Evolutionary conservation across 2,797 vertebrate genomes (phyloP).

Genomic region (Anguilla marmorata): DNA sequence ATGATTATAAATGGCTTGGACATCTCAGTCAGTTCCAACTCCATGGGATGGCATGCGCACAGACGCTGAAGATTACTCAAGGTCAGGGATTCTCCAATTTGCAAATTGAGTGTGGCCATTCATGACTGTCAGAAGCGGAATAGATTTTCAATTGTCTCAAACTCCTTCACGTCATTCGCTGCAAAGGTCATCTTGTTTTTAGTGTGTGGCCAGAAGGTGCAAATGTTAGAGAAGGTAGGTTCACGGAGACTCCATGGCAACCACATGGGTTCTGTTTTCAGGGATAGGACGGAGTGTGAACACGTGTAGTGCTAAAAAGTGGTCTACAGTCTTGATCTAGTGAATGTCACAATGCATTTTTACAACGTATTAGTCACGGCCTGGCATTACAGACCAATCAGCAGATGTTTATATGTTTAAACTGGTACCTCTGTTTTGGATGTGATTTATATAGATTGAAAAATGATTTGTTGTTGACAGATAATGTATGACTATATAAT

Average conservation of each 20-base stretch:
- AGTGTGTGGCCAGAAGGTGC: neutral
- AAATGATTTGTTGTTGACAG: neutral
- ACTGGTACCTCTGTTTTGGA: neutral
- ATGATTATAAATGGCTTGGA: neutral
- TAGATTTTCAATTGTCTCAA: neutral
- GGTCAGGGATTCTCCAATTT: neutral
- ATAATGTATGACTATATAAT: too few relatives aligned
- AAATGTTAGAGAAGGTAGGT: neutral
- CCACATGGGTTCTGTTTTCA: neutral
- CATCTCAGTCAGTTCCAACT: neutral
- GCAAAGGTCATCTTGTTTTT: neutral
- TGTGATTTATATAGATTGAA: neutral
- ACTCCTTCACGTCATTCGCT: neutral
- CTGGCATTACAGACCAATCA: neutral
- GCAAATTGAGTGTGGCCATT: neutral
- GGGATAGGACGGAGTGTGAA: neutral
- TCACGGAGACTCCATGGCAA: neutral
- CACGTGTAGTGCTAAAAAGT: neutral
- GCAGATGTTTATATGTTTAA: neutral
- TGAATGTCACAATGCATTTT: neutral
- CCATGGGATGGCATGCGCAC: neutral
- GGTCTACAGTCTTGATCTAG: neutral
- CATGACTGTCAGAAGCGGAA: neutral
- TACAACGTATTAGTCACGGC: neutral
- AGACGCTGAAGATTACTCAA: neutral